Evolutionary conservation across 2,797 vertebrate genomes (phyloP), one percentile per base, ranked within the genome.

Genomic region (Parauchenoglanis punctatus): DNA sequence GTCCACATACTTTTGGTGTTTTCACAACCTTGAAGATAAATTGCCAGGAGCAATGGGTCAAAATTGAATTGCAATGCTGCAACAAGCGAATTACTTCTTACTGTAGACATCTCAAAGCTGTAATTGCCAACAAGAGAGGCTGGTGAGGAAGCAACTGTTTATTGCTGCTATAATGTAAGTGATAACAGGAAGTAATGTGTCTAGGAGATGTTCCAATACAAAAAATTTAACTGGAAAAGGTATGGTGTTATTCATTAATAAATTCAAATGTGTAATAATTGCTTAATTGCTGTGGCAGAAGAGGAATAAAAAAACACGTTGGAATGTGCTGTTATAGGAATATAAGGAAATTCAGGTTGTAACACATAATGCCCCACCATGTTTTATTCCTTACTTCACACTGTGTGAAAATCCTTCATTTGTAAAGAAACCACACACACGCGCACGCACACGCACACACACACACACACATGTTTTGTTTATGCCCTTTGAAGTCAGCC

Each of bases 401-500:
- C 44, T 67, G 8, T 28, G 54, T 72, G 85, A 75, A 54, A 87
- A 68, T 76, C 8, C 52, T 84, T 4, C 54, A 44, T 52, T 73
- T 84, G 52, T 25, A 72, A 40, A 12, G 20, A 25, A 72, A 25
- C 7, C 23, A 35, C 18, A 23, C 49, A 35, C 59, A 12, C 23
- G 31, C 28, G n/a, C 13, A 67, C n/a, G 7, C 59, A 44, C 56
- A 70, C 35, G 44, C 23, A 70, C 35, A 70, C 23, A 23, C 1
- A n/a, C 25, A 3, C 3, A 5, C n/a, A 65, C n/a, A 65, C 25
- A 13, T 12, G 68, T 56, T 78, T 80, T 65, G 77, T 20, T 65
- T 8, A 44, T 68, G 80, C 88, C 88, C 86, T 80, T 87, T 87
- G 90, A 90, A 93, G 89, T 88, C 44, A n/a, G 44, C 44, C 40